Conservation (phyloP, 2,888 invertebrate species). For the Himalopsyche anomala region DNA sequence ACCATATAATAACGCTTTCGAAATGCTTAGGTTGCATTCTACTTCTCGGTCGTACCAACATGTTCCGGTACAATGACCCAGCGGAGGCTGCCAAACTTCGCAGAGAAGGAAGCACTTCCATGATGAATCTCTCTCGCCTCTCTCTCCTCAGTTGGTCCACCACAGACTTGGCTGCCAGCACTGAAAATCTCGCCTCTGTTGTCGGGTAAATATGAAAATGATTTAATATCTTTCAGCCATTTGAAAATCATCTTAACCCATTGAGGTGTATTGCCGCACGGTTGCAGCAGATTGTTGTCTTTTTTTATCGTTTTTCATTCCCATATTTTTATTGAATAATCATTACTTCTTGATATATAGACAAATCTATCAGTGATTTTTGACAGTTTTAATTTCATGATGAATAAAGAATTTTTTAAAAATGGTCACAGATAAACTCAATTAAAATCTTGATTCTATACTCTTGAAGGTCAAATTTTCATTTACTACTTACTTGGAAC, state of each 20-base stretch:
- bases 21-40: conserved; percentile 82
- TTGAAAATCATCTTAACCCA: not conserved
- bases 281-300: too few relatives aligned
- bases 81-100: conserved; percentile 90
- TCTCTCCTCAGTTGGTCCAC: conserved; percentile 90
- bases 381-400: too few relatives aligned
- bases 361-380: too few relatives aligned
- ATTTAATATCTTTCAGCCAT: too few relatives aligned
- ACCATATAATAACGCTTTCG: not conserved
- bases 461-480: too few relatives aligned
- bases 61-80: conserved; percentile 93
- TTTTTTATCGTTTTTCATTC: too few relatives aligned
- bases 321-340: too few relatives aligned
- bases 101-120: conserved; percentile 83
- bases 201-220: conserved; percentile 57
- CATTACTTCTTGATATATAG: too few relatives aligned
- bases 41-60: conserved; percentile 85
- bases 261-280: not conserved
- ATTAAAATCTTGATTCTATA: too few relatives aligned
- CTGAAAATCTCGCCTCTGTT: conserved; percentile 79
- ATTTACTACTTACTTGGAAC: not conserved
- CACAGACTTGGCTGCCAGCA: conserved; percentile 86
- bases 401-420: too few relatives aligned
- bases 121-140: conserved; percentile 86
- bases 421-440: too few relatives aligned